Evolutionary conservation across 2,888 invertebrate genomes (phyloP).

Genomic region (Phyllotreta striolata): DNA sequence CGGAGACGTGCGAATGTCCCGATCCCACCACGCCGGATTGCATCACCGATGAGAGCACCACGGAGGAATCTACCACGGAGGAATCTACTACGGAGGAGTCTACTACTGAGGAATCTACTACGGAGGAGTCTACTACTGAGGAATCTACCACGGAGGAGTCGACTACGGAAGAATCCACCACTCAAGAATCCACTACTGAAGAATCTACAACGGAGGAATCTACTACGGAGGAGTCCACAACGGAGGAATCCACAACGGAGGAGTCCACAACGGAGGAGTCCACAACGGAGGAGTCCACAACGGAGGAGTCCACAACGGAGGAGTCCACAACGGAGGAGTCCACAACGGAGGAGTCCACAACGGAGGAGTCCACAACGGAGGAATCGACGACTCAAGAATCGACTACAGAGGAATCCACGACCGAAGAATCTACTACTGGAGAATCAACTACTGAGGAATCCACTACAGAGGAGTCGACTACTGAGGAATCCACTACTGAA

Average conservation of each 20-base stretch:
- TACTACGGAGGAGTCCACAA: neutral
- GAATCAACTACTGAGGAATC: slow-evolving; percentile 2
- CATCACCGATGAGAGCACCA: neutral
- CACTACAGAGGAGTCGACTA: neutral
- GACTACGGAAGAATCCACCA: neutral
- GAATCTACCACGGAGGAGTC: neutral
- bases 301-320: neutral
- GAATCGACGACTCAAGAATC: slow-evolving; percentile 20
- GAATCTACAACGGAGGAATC: neutral
- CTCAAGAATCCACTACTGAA: neutral
- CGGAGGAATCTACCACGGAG: neutral
- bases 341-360: neutral
- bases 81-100: slow-evolving; percentile 5
- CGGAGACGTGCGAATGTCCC: neutral
- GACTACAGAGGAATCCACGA: neutral
- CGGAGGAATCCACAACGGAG: neutral
- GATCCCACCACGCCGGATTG: no score
- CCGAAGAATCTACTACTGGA: neutral
- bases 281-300: neutral
- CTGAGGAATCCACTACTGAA: neutral
- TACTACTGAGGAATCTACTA: slow-evolving; percentile 15
- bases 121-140: neutral
- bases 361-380: neutral
- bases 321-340: neutral
- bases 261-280: slow-evolving; percentile 2